Base-by-base conservation (phyloP, 2,113 vertebrate genomes). In the Chlorodrepanis virens region DNA sequence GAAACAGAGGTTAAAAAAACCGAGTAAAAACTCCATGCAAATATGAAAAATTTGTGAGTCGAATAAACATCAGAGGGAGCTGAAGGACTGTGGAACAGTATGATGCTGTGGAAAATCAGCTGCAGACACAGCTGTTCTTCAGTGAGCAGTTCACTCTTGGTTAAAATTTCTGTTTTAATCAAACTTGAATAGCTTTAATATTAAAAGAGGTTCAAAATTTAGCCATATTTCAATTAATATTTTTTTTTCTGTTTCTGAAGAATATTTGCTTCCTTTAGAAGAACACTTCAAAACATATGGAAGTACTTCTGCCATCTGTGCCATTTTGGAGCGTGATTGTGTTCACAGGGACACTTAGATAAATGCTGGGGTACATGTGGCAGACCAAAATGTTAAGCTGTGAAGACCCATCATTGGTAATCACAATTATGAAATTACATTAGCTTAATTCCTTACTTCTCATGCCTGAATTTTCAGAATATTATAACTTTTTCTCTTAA, bases 61-160 rank as follows among this genome's bases (percentile, higher is more conserved):
- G 2, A 17, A 45, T 29, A 33, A 91, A 60, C 98, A 98, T 96
- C 85, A 98, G 98, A 97, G 97, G 97, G 98, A 95, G 90, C 94
- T 60, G 40, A 69, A 72, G 96, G 63, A 96, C 91, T n/a, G 28
- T 13, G 9, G 59, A 96, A 96, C 17, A 77, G 23, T 5, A 10
- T 15, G 20, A 33, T 59, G 35, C 25, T 39, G 17, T 40, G 29
- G 60, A n/a, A 83, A 87, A 71, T 42, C 77, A 69, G 21, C 45
- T 57, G 65, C 56, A 31, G 64, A 33, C 31, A 11, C 40, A 88
- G 67, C 37, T 65, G 29, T 40, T 87, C 23, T 76, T 94, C 78
- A 47, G 64, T 54, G 56, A 74, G 87, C 59, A 89, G 56, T 54
- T 97, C 91, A 42, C 67, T 85, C 84, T 91, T 94, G 77, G 60